Evolutionary conservation across 1,140 invertebrate species (phyloP), one percentile per base, ranked within the genome.

Genomic region (Lepidurus couesii): DNA sequence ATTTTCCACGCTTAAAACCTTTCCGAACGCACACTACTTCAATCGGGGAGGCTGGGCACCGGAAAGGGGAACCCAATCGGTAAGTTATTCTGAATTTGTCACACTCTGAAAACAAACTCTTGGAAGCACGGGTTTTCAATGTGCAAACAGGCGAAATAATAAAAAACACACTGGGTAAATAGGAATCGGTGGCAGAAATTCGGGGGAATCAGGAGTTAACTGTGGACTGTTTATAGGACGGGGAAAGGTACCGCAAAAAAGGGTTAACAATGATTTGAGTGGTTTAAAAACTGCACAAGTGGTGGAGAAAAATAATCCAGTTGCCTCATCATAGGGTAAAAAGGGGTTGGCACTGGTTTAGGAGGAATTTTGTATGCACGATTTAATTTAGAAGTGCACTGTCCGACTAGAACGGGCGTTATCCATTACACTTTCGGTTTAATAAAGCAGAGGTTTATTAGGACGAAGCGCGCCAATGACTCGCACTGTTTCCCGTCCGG

Each of bases 381-480:
- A 65, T 21, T 65, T 21, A 65, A 65, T 21, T 65, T 21, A 65
- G 8, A 65, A 65, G 16, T n/a, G n/a, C 53, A 21, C 53, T 65
- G 53, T 65, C 53, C 53, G 53, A 65, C 53, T 65, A 65, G 53
- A 65, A 13, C 13, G 53, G 53, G 16, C 53, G 53, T 65, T 65
- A 65, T 65, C 53, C 53, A 65, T 65, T 21, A 65, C 53, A 65
- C 53, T 9, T 7, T 21, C 53, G 34, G 34, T 34, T 65, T 65
- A 21, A 65, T 65, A 65, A 65, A 65, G 47, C 47, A 13, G 47
- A 65, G 47, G 47, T 65, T 65, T 65, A 13, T 21, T 21, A 65
- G 34, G 4, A 65, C 53, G 53, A 16, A 21, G 8, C 53, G 6
- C 53, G 8, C 4, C 53, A 21, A 65, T 1, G n/a, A 7, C 4